Evolutionary conservation across 2,888 invertebrate genomes (phyloP).

Genomic region (Sphaerophoria rueppellii): DNA sequence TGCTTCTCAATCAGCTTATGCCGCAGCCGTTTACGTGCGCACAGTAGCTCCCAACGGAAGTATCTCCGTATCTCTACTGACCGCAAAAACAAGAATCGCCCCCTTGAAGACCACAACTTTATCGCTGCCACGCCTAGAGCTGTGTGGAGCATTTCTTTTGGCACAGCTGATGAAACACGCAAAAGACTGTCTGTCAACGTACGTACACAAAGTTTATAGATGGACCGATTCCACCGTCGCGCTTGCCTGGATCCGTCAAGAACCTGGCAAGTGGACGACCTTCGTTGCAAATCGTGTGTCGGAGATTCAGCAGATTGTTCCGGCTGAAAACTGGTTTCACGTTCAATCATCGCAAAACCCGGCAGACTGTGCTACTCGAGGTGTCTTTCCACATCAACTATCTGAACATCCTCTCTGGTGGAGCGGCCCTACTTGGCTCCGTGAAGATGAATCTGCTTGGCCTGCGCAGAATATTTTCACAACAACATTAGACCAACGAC

Average conservation of each 20-base stretch:
- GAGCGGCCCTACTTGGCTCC: no score
- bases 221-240: slow-evolving; percentile 24
- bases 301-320: no score
- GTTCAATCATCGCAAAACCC: no score
- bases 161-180: slow-evolving; percentile 20
- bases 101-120: slow-evolving; percentile 5
- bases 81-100: not conserved
- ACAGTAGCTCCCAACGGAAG: not conserved
- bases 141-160: slow-evolving; percentile 18
- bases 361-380: no score
- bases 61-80: not conserved
- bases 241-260: slow-evolving; percentile 13
- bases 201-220: not conserved
- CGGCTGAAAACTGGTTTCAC: no score
- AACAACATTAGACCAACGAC: no score
- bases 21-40: slow-evolving; percentile 8
- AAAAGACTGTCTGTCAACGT: not conserved
- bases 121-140: slow-evolving; percentile 24
- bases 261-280: slow-evolving; percentile 18
- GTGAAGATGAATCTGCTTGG: no score
- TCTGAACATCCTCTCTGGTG: no score
- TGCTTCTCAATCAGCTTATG: slow-evolving; percentile 5
- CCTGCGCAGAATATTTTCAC: no score
- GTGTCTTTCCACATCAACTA: no score
- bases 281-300: slow-evolving; percentile 34